Evolutionary conservation across 2,113 vertebrate species (phyloP).

Genomic region (Cygnus atratus): DNA sequence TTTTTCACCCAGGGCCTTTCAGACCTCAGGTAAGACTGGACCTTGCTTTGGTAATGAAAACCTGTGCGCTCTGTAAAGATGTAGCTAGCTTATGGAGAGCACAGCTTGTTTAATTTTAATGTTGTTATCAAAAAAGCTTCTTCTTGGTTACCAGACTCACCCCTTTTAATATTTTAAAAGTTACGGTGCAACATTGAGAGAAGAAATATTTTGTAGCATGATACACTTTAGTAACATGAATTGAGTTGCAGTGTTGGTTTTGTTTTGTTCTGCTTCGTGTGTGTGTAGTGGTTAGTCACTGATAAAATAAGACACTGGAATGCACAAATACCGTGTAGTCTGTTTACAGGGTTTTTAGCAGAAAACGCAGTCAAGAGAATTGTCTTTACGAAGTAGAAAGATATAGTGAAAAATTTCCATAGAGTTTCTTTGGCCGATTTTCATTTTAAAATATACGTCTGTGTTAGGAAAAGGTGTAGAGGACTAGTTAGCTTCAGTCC

Average conservation of each 20-base stretch:
- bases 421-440: neutral
- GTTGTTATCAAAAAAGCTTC: neutral
- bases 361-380: neutral
- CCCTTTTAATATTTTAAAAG: constrained; percentile 52
- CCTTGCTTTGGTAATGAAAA: neutral
- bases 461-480: neutral
- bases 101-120: constrained; percentile 42
- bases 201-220: constrained; percentile 2
- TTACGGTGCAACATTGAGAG: constrained; percentile 42
- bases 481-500: neutral
- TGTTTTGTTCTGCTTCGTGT: neutral
- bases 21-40: neutral
- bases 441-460: neutral
- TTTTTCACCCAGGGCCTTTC: neutral
- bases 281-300: constrained; percentile 42
- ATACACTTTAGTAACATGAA: constrained; percentile 48
- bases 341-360: neutral
- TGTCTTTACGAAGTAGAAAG: neutral
- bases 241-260: constrained; percentile 23
- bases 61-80: neutral
- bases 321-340: constrained; percentile 32
- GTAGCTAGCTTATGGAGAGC: constrained; percentile 5
- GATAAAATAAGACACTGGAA: constrained; percentile 54
- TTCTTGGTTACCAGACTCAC: constrained; percentile 31
- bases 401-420: fast-evolving